phyloP scores from a whole-genome alignment of 2,888 invertebrate genomes.

The Drosophila neutralis region DNA sequence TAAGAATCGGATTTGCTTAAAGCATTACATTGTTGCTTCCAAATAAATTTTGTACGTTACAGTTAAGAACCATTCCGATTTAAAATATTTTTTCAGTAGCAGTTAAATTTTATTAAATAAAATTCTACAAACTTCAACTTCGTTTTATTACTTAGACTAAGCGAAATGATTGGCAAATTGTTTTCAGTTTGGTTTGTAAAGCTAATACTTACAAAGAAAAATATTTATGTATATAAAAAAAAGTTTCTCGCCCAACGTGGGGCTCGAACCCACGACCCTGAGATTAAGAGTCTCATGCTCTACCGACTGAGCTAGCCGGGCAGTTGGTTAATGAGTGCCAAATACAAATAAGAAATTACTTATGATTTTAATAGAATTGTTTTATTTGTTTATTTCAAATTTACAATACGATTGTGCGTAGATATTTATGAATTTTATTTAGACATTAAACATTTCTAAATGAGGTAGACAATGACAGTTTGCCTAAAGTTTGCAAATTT shows the following conservation, averaged over 20 bases:
- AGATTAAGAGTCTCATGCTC: constrained; percentile 80
- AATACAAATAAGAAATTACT: neutral
- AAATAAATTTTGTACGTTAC: constrained; percentile 44
- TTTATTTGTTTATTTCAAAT: neutral
- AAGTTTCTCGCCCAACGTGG: constrained; percentile 70
- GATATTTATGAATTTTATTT: neutral
- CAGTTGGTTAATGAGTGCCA: neutral
- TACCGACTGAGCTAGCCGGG: constrained; percentile 80
- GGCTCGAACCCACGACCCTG: constrained; percentile 79
- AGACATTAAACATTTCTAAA: neutral
- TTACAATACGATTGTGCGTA: neutral
- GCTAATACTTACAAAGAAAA: neutral
- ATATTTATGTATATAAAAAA: neutral
- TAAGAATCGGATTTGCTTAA: constrained; percentile 22
- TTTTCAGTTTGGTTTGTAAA: neutral
- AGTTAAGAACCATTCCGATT: constrained; percentile 52
- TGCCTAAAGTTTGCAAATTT: neutral
- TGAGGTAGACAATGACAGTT: neutral
- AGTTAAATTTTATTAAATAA: constrained; percentile 73
- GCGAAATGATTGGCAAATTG: no score
- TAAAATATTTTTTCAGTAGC: constrained; percentile 62
- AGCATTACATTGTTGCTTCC: constrained; percentile 23
- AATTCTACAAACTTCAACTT: constrained; percentile 36
- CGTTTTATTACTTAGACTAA: neutral
- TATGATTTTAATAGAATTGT: neutral